Evolutionary conservation across 2,888 invertebrate species (phyloP), one percentile per base, ranked within the genome.

Genomic region (Plebejus anna): DNA sequence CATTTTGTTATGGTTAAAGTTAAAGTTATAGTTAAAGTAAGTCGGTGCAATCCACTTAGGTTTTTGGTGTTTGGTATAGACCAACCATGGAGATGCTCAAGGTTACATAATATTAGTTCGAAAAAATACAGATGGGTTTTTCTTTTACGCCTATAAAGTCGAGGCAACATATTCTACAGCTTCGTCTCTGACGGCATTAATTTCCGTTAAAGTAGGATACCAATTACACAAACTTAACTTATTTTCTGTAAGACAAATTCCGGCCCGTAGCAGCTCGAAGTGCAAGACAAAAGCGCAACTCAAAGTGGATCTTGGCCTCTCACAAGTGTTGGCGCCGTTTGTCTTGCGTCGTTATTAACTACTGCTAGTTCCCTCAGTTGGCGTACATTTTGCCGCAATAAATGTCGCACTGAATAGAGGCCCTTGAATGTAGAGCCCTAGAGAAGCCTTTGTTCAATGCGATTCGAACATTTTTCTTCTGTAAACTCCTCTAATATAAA

Each of bases 171-270:
- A 13, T 51, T 51, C 51, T 13, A 22, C 22, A 22, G 22, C 22
- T 42, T 42, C 7, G 4, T 42, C 42, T 42, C 42, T 42, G 6
- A 42, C 42, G 42, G 6, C 42, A 42, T 6, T 1, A 7, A 42
- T 42, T 42, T 42, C 1, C 42, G 13, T 51, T 13, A 13, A 51
- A 51, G 13, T 11, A 11, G 51, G 11, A 11, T 51, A 51, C 13
- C 3, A 38, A 51, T 51, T 51, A 51, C 59, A 7, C 3, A 61
- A 6, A 28, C 61, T 61, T 22, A 61, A 28, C 22, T 22, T 61
- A 61, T 61, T 61, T 61, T 61, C 22, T 28, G 61, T 61, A 61
- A 61, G 61, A 61, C 28, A 61, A 22, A 61, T 61, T 61, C 28
- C 28, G 61, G 2, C 6, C 22, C n/a, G 57, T 57, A 22, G 22